Evolutionary conservation across 2,888 invertebrate species (phyloP), one percentile per base, ranked within the genome.

Genomic region (Drosophila anomelani): DNA sequence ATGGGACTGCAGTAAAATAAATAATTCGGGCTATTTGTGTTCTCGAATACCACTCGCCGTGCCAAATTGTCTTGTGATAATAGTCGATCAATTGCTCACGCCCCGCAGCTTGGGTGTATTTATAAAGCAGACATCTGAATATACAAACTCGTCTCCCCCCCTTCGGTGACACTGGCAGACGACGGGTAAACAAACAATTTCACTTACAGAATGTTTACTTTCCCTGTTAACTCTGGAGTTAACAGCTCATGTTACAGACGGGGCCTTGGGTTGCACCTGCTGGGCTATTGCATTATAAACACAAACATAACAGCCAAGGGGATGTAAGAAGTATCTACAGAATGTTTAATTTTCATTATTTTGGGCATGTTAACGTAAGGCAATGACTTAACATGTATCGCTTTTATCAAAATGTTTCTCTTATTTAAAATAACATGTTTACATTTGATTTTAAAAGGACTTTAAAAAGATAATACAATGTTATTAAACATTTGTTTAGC

Each of bases 31-130:
- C 44, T 69, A 66, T 66, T 47, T 59, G 38, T 44, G 32, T 59
- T 51, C 59, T 13, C 39, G 29, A 39, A 60, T 36, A 41, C 53
- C 13, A 20, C 20, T 39, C 23, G 43, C 26, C 29, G 69, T 70
- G 69, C 69, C 69, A 70, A 70, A 69, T 47, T 56, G 36, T 66
- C 34, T 53, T 69, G 60, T 70, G 60, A 70, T 70, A 70, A 70
- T 46, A 69, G 46, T 34, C 29, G 69, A 69, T 70, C 39, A 34
- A 70, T 70, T 59, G 70, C 60, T 69, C 69, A 60, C 26, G 29
- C 43, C 51, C 23, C 36, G 41, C 46, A 23, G n/a, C 17, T 46
- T 6, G 13, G 12, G 12, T 15, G 60, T 70, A 70, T 70, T 70
- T 70, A 69, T 60, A 70, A 15, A 34, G 39, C 29, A 53, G 69